phyloP scores from a whole-genome alignment of 2,113 vertebrate genomes.

The Plotosus lineatus region DNA sequence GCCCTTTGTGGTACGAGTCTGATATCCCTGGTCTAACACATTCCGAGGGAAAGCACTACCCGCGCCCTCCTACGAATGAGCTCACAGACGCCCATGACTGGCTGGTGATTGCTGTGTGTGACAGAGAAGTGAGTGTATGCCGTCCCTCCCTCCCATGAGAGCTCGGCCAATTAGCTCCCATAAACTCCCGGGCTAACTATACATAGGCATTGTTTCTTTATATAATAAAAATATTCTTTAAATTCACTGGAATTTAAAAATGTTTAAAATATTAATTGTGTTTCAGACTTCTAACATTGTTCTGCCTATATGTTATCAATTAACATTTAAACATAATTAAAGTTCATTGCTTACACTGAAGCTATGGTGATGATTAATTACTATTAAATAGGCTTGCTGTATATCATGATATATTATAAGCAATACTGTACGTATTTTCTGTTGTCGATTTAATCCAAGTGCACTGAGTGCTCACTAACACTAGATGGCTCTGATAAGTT shows the following conservation, averaged over 20 bases:
- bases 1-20: no score
- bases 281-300: conserved; percentile 12
- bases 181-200: no score
- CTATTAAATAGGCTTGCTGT: not conserved
- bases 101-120: no score
- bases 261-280: not conserved
- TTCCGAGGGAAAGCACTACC: no score
- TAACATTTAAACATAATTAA: conserved; percentile 4
- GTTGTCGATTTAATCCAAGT: not conserved
- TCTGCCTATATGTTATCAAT: not conserved
- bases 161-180: no score
- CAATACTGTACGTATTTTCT: not conserved
- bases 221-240: not conserved
- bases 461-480: not conserved
- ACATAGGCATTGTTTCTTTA: conserved; percentile 15
- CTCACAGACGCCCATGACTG: no score
- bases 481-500: not conserved
- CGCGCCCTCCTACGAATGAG: no score
- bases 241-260: conserved; percentile 17
- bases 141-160: no score
- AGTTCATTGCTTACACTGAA: not conserved
- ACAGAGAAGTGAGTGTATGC: no score
- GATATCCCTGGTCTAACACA: no score
- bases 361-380: not conserved
- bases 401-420: not conserved